phyloP scores from a whole-genome alignment of 2,113 vertebrate species.

The human (Homo sapiens) region GRCh38 chr3:71766501-71767000 shows the following conservation, averaged over 20 bases:
- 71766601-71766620: neutral
- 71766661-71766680: neutral
- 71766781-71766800: neutral
- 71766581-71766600: neutral
- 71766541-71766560: neutral
- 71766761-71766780: neutral
- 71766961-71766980: no score
- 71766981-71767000: no score
- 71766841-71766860: neutral
- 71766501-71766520: neutral
- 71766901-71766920: neutral
- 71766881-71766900: neutral
- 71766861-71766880: neutral
- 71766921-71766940: no score
- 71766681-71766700: neutral
- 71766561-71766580: neutral
- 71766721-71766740: constrained; percentile 4
- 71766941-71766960: no score
- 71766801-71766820: neutral
- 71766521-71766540: neutral
- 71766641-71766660: neutral
- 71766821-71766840: neutral
- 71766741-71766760: constrained; percentile 17
- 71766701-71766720: neutral
- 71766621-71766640: neutral